Evolutionary conservation across 2,888 invertebrate species (phyloP).

Genomic region (Cheilosia scutellata): DNA sequence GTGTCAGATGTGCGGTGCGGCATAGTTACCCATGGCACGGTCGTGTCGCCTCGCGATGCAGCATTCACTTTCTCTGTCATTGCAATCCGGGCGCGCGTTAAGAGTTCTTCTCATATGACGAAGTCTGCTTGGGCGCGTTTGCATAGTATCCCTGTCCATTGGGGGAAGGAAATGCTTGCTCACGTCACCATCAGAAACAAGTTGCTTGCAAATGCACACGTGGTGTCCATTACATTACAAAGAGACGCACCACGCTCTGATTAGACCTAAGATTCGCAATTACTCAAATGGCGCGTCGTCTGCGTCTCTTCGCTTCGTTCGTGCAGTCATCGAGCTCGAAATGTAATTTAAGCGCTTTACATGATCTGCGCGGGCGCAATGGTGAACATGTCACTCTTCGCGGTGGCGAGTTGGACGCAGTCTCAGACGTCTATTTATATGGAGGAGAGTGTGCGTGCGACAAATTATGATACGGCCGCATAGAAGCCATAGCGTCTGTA

Average conservation of each 20-base stretch:
- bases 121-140: constrained; percentile 3
- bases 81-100: constrained; percentile 24
- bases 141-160: constrained; percentile 24
- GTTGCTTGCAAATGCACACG: constrained; percentile 49
- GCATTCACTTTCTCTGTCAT: constrained; percentile 69
- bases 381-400: constrained; percentile 30
- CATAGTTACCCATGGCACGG: background rate
- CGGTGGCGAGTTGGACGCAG: background rate
- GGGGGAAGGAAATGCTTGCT: constrained; percentile 49
- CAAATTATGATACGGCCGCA: constrained; percentile 53
- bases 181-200: constrained; percentile 23
- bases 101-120: constrained; percentile 52
- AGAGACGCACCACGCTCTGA: constrained; percentile 64
- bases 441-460: constrained; percentile 52
- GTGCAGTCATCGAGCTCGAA: constrained; percentile 53
- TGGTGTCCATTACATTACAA: constrained; percentile 67
- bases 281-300: constrained; percentile 57
- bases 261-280: constrained; percentile 64
- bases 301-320: constrained; percentile 7
- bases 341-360: constrained; percentile 60
- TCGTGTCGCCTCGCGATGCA: background rate
- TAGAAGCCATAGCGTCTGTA: constrained; percentile 56
- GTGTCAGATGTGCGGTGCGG: constrained; percentile 35
- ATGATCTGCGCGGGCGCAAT: constrained; percentile 58
- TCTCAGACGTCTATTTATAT: background rate